Evolutionary conservation across 2,888 invertebrate genomes (phyloP).

Genomic region (Drosophila neutralis): DNA sequence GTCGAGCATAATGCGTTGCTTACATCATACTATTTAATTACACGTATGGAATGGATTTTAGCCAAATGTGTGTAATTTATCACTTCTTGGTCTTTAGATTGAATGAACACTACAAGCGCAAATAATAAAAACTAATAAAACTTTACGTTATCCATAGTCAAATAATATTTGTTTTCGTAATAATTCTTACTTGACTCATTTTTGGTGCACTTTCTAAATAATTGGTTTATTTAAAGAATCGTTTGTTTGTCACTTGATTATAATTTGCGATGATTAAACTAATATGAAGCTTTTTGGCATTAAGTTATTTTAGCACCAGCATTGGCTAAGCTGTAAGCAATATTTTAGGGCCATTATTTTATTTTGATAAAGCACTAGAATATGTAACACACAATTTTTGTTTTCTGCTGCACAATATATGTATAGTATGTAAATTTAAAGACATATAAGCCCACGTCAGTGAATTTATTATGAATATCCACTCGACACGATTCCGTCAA

Average conservation of each 20-base stretch:
- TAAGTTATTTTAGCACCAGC: constrained; percentile 36
- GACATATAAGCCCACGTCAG: constrained; percentile 83
- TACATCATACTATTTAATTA: neutral
- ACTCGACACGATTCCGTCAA: constrained; percentile 86
- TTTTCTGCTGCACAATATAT: constrained; percentile 74
- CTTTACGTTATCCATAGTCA: constrained; percentile 1
- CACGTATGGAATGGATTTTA: neutral
- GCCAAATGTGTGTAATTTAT: neutral
- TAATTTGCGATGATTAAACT: constrained; percentile 15
- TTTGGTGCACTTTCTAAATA: constrained; percentile 29
- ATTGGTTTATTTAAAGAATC: constrained; percentile 1
- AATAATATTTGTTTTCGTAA: neutral
- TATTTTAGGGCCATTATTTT: constrained; percentile 54
- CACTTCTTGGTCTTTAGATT: neutral
- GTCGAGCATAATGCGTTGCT: neutral
- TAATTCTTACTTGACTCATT: constrained; percentile 45
- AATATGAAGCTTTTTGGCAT: constrained; percentile 6
- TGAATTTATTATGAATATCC: constrained; percentile 85
- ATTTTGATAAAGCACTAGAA: constrained; percentile 70
- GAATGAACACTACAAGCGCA: neutral
- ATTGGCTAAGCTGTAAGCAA: constrained; percentile 39
- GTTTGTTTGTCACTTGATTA: constrained; percentile 29
- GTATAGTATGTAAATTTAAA: constrained; percentile 78
- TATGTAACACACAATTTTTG: constrained; percentile 72
- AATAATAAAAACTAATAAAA: neutral